Evolutionary conservation across 30 jellyfish, hydroid and myxozoan genomes (phyloP).

Genomic region (Hydractinia symbiolongicarpus): DNA sequence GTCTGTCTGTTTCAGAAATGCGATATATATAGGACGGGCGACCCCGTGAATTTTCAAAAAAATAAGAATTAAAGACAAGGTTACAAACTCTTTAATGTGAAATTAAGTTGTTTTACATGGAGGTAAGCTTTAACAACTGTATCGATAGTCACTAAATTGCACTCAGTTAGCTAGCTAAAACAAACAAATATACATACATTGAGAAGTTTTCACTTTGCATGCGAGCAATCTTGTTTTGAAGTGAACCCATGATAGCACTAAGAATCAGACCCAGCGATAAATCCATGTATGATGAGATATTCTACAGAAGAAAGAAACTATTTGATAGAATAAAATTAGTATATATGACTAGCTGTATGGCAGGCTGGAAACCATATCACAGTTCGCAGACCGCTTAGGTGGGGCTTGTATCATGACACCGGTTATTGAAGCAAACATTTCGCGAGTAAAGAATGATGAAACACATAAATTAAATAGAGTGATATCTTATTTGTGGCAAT

Average conservation of each 20-base stretch:
- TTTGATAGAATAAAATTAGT: background rate
- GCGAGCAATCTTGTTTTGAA: constrained; percentile 59
- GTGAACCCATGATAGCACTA: constrained; percentile 54
- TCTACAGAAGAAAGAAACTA: constrained; percentile 23
- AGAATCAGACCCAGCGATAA: constrained; percentile 35
- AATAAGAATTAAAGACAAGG: background rate
- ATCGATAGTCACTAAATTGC: background rate
- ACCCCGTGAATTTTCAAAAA: background rate
- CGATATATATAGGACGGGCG: no score
- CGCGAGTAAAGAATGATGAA: no score
- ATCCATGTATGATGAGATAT: constrained; percentile 40
- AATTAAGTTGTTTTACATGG: background rate
- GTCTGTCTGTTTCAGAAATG: no score
- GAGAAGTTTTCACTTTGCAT: constrained; percentile 75
- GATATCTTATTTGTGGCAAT: no score
- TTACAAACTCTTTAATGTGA: background rate
- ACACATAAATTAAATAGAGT: no score
- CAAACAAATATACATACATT: constrained; percentile 29
- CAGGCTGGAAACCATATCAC: no score
- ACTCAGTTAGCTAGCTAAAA: no score
- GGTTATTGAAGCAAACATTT: no score
- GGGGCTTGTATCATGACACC: no score
- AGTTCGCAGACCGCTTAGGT: no score
- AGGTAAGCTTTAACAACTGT: background rate
- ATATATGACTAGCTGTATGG: no score